Conservation (phyloP, 2,888 invertebrate species). For the Mactromeris polynyma region DNA sequence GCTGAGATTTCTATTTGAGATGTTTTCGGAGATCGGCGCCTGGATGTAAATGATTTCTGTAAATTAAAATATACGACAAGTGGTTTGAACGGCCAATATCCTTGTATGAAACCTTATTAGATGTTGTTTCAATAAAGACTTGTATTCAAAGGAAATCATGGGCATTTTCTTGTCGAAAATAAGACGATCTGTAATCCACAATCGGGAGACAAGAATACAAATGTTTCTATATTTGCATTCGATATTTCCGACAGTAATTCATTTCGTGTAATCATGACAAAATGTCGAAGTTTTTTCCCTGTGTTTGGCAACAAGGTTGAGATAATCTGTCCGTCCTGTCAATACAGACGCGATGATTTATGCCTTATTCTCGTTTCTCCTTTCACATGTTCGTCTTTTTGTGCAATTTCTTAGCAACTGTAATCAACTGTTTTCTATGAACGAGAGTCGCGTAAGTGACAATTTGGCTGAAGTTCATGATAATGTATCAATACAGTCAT, state of each 20-base stretch:
- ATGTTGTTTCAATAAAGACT: background rate
- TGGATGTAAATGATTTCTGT: too few species aligned
- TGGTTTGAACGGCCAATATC: too few species aligned
- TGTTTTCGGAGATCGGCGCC: too few species aligned
- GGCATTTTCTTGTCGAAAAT: background rate
- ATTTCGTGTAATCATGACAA: background rate
- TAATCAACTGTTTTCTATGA: background rate
- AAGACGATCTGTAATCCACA: background rate
- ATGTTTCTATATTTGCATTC: background rate
- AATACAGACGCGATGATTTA: background rate
- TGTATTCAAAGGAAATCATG: background rate
- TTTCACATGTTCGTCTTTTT: background rate
- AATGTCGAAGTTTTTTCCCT: background rate
- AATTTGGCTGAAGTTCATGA: background rate
- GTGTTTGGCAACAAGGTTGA: background rate
- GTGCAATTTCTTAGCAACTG: background rate
- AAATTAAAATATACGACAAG: too few species aligned
- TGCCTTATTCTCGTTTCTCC: background rate
- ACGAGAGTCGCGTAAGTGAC: background rate
- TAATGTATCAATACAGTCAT: background rate
- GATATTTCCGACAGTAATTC: background rate
- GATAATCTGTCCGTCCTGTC: background rate
- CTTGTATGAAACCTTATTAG: background rate
- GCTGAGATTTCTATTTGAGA: too few species aligned
- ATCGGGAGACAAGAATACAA: background rate